Evolutionary conservation across 2,888 invertebrate species (phyloP), one percentile per base, ranked within the genome.

Genomic region (Sinopyrophorus schimmeli): DNA sequence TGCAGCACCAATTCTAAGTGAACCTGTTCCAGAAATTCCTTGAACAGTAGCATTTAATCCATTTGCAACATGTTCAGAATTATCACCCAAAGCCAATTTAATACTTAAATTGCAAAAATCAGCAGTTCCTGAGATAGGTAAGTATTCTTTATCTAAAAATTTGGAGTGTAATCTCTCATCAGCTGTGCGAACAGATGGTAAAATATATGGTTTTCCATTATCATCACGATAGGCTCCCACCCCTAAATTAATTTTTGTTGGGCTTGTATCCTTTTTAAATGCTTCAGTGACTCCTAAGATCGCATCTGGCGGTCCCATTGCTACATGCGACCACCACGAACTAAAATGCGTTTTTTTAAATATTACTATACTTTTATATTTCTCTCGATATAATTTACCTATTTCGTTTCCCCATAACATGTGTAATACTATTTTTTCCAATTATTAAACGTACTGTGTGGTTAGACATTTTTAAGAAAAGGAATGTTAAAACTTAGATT

Each of bases 231-330:
- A 99, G 5, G 99, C 97, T 51, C 94, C 94, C 2, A 86, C 94
- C 50, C 97, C 97, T 37, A 99, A 82, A 74, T 99, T 99, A 54
- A 99, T 89, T 76, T 99, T 99, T 62, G 92, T 92, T 0, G 93
- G 84, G 71, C 93, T 89, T 2, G 80, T 77, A 71, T 99, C 98
- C 52, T 78, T 83, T 71, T 93, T 97, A 76, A 80, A 99, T 0
- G 98, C 98, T 73, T 99, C 99, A 0, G 96, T 91, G 26, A 99
- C 89, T 21, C 99, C 99, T 35, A 99, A 78, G 76, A 99, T 99
- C 14, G 92, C 91, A 79, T 98, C 98, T 3, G 98, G 98, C 10
- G 98, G 98, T 3, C 97, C 98, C 92, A 96, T 91, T 70, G 87
- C 83, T 5, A 98, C 95, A 70, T 89, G 83, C 47, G 82, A 75